A percentile compares a stretch with the other conserved stretches of the same genome.
phyloP scores from a whole-genome alignment of 2,888 invertebrate genomes.

The Trissoscelio sp. region DNA sequence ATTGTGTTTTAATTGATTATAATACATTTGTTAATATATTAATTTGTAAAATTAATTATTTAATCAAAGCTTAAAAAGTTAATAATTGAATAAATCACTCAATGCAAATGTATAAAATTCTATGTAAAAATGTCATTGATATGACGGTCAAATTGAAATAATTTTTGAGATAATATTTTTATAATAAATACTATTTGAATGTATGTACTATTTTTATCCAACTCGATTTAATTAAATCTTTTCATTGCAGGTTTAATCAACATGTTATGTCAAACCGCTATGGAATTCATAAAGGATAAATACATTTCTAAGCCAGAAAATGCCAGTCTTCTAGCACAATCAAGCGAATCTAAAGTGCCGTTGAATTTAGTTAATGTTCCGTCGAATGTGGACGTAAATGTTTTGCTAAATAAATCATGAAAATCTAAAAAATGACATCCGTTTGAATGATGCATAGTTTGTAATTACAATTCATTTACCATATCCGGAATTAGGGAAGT shows the following conservation, averaged over 20 bases:
- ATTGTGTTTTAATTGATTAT: no score
- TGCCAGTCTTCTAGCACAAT: background rate
- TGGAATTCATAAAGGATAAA: constrained; percentile 20
- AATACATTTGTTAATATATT: no score
- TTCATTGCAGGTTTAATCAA: constrained; percentile 47
- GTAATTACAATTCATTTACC: constrained; percentile 11
- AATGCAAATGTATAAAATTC: no score
- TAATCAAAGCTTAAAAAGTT: no score
- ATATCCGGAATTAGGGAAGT: constrained; percentile 15
- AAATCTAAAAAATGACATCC: background rate
- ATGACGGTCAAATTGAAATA: no score
- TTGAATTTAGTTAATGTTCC: constrained; percentile 31
- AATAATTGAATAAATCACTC: no score
- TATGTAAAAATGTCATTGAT: no score
- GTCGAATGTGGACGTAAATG: constrained; percentile 20
- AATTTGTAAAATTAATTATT: no score
- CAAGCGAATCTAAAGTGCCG: background rate
- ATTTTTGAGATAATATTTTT: no score
- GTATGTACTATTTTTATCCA: no score
- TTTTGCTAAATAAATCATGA: constrained; percentile 45
- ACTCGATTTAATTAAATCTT: constrained; percentile 1
- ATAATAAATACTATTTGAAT: no score
- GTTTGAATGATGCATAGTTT: constrained; percentile 4
- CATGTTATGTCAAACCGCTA: constrained; percentile 18
- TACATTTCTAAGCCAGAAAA: background rate